Conservation (phyloP, 92 coral and sea anemone genomes). For the Porites divaricata region DNA sequence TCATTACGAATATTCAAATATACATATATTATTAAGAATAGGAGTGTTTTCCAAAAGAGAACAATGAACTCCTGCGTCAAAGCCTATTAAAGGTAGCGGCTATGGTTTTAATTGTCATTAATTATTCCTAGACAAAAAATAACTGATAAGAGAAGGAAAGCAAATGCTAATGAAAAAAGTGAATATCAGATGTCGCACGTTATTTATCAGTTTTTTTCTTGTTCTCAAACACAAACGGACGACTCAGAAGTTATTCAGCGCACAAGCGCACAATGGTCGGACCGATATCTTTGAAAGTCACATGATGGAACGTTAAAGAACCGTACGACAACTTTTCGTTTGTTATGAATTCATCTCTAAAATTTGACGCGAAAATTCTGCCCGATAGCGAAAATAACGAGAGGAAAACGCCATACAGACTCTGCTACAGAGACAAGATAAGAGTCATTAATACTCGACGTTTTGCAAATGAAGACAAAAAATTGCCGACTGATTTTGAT, state of each 20-base stretch:
- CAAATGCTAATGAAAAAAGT: background rate
- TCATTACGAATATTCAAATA: too few relatives aligned
- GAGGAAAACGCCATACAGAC: constrained; percentile 5
- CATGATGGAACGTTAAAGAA: too few relatives aligned
- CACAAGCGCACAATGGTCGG: too few relatives aligned
- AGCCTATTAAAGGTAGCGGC: background rate
- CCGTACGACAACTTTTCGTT: too few relatives aligned
- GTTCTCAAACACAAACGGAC: too few relatives aligned
- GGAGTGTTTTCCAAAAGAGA: too few relatives aligned
- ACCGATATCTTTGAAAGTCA: too few relatives aligned
- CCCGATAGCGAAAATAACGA: background rate
- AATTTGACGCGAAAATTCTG: background rate
- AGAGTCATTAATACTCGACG: background rate
- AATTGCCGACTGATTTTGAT: background rate
- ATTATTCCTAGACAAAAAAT: constrained; percentile 1
- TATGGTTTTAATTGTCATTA: constrained; percentile 17
- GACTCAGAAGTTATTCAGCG: too few relatives aligned
- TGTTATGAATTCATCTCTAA: constrained; percentile 16
- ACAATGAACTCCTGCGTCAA: background rate
- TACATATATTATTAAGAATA: too few relatives aligned
- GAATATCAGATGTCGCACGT: background rate
- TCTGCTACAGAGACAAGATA: constrained; percentile 5
- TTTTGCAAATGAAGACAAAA: background rate
- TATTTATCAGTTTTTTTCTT: background rate
- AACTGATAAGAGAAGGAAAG: background rate